Percentiles rank a stretch among this genome's conserved stretches.
Conservation (phyloP, 2,888 invertebrate species). For the Dolomedes plantarius region DNA sequence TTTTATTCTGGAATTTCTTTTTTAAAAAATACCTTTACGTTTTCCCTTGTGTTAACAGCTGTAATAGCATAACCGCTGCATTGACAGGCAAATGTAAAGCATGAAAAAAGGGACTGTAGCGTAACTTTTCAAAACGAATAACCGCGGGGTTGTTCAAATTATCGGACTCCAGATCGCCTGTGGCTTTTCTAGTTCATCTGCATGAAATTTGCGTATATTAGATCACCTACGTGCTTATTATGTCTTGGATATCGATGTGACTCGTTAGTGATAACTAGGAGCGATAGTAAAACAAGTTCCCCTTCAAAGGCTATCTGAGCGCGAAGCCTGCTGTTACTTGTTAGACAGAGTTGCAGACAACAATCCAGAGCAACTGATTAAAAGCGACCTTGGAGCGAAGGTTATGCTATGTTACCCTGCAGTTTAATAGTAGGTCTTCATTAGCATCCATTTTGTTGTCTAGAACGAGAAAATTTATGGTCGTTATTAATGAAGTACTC, state of each 20-base stretch:
- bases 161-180: background rate
- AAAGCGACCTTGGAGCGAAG: background rate
- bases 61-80: too few species aligned
- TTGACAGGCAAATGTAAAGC: too few species aligned
- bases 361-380: background rate
- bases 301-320: background rate
- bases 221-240: background rate
- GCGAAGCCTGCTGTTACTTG: background rate
- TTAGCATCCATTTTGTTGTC: background rate
- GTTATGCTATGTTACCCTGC: background rate
- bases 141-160: background rate
- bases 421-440: background rate
- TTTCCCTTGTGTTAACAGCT: too few species aligned
- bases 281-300: background rate
- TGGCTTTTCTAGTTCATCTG: background rate
- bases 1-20: too few species aligned
- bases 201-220: constrained; percentile 3
- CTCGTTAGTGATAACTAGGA: background rate
- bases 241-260: background rate
- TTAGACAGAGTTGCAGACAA: background rate
- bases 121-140: too few species aligned
- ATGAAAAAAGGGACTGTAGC: too few species aligned
- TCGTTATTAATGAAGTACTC: background rate
- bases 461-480: background rate
- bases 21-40: too few species aligned